Percentiles rank a stretch among this genome's conserved stretches.
phyloP scores from a whole-genome alignment of 2,888 invertebrate genomes.

The Troides oblongomaculatus region DNA sequence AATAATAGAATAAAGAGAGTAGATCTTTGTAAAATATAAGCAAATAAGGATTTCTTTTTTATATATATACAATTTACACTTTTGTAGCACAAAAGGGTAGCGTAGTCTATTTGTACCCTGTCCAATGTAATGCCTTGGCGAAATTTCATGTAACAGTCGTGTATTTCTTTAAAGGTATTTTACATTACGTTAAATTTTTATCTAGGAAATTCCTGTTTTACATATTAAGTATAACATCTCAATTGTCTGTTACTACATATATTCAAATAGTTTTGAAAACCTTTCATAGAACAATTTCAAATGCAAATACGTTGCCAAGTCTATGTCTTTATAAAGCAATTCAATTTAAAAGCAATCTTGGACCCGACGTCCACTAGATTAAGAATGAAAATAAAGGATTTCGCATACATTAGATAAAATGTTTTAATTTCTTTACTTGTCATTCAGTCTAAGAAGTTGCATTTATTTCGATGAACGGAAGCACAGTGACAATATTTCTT shows the following conservation, averaged over 20 bases:
- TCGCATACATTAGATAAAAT: background rate
- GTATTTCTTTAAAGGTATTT: no score
- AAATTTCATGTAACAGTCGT: no score
- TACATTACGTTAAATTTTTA: no score
- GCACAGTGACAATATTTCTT: background rate
- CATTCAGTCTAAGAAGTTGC: background rate
- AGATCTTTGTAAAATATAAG: no score
- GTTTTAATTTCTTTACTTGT: background rate
- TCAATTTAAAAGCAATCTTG: constrained; percentile 26
- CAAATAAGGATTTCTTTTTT: no score
- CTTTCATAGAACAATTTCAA: constrained; percentile 22
- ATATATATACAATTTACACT: no score
- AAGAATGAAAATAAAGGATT: constrained; percentile 20
- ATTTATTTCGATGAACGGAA: background rate
- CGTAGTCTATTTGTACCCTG: no score
- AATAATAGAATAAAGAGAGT: no score
- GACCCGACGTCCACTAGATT: constrained; percentile 17
- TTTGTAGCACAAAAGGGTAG: no score
- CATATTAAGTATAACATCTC: background rate
- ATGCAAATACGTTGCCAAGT: constrained; percentile 29
- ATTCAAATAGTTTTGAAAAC: constrained; percentile 5
- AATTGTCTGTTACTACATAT: background rate
- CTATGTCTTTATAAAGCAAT: constrained; percentile 25
- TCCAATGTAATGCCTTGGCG: no score
- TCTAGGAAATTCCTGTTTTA: no score